Evolutionary conservation across 2,797 vertebrate species (phyloP).

Genomic region (Bryconaethiops microstoma): DNA sequence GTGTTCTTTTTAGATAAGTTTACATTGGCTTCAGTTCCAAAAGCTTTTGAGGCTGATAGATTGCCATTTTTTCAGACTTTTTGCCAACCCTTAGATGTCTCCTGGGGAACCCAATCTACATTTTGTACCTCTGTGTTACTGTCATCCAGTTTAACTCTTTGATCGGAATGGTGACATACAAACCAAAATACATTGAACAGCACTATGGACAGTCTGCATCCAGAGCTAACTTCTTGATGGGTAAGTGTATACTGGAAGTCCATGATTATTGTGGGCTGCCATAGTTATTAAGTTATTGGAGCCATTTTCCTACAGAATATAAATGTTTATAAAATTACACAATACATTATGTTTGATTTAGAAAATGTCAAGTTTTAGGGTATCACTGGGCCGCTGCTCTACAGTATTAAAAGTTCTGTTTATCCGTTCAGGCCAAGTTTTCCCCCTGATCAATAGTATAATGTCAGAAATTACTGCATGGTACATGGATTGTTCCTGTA

Average conservation of each 20-base stretch:
- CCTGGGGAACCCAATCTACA: slow-evolving; percentile 86
- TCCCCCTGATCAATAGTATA: no score
- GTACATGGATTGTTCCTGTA: no score
- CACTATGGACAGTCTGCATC: slow-evolving; percentile 92
- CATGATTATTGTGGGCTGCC: background rate
- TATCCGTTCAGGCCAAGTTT: no score
- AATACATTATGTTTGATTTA: no score
- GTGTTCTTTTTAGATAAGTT: background rate
- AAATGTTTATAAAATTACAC: no score
- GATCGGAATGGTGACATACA: slow-evolving; percentile 96
- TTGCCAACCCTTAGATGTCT: slow-evolving; percentile 87
- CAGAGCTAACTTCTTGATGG: slow-evolving; percentile 93
- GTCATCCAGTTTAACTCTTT: slow-evolving; percentile 94
- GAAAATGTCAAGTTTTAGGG: no score
- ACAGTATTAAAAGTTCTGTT: no score
- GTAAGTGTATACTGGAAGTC: slow-evolving; percentile 67
- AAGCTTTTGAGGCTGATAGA: background rate
- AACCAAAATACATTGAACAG: slow-evolving; percentile 95
- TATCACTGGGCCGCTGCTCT: no score
- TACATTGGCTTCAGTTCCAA: background rate
- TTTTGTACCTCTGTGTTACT: slow-evolving; percentile 88
- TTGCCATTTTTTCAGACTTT: slow-evolving; percentile 80
- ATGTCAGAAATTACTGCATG: no score
- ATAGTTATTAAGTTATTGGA: background rate
- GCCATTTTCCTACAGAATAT: no score